Conservation (phyloP, 2,797 vertebrate species). For the Leptoclinus maculatus region DNA sequence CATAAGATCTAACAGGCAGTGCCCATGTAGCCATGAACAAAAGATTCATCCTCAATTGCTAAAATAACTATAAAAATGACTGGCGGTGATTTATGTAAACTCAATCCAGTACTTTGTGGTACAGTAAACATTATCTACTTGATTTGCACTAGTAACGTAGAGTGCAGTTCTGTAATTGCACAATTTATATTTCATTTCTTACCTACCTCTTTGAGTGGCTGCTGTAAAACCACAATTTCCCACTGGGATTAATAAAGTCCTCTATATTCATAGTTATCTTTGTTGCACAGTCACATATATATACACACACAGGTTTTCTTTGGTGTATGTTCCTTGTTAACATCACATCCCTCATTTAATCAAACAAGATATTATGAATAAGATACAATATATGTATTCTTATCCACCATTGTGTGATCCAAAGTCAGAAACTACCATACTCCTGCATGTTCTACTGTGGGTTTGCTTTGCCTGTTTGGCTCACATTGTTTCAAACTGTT, state of each 20-base stretch:
- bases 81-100: background rate
- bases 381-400: background rate
- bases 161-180: background rate
- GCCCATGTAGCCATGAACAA: slow-evolving; percentile 4
- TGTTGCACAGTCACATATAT: background rate
- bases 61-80: background rate
- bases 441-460: background rate
- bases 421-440: background rate
- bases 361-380: background rate
- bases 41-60: background rate
- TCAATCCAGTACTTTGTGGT: background rate
- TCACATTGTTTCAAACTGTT: background rate
- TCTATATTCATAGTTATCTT: background rate
- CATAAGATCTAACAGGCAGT: background rate
- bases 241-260: background rate
- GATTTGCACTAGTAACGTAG: background rate
- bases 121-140: background rate
- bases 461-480: background rate
- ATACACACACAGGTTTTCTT: background rate
- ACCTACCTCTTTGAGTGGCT: background rate
- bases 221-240: background rate
- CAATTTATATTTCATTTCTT: background rate
- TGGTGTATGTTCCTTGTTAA: background rate
- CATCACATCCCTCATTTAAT: background rate
- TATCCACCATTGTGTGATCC: background rate